phyloP scores from a whole-genome alignment of 2,113 vertebrate species.

The Nerophis lumbriciformis region DNA sequence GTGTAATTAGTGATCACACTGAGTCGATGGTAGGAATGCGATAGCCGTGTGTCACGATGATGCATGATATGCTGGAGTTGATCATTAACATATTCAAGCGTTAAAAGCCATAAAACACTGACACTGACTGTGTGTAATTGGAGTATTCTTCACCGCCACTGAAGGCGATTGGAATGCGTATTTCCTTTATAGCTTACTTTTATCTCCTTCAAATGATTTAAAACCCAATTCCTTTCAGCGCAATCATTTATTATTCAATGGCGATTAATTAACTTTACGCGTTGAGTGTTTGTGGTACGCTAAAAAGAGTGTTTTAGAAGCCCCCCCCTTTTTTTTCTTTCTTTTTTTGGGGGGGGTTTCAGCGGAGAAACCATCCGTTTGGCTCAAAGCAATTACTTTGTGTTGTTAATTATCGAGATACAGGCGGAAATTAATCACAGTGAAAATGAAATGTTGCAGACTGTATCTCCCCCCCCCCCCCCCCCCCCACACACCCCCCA shows the following conservation, averaged over 20 bases:
- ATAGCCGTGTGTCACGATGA: too few species aligned
- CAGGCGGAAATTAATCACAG: not conserved
- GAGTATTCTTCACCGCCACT: too few species aligned
- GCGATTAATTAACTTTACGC: conserved; percentile 7
- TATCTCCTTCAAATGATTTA: conserved; percentile 1
- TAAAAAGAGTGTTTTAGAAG: not conserved
- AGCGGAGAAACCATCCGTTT: not conserved
- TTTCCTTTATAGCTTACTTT: not conserved
- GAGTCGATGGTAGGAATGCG: too few species aligned
- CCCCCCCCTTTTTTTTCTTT: not conserved
- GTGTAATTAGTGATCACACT: too few species aligned
- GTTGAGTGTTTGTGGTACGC: not conserved
- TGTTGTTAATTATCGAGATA: conserved; percentile 5
- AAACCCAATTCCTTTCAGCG: not conserved
- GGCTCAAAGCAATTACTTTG: not conserved
- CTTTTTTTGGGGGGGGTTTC: too few species aligned
- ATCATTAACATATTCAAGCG: too few species aligned
- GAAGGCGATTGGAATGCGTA: too few species aligned
- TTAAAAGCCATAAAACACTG: too few species aligned
- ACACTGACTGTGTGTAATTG: too few species aligned
- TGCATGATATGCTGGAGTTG: too few species aligned
- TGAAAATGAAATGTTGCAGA: not conserved
- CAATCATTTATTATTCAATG: not conserved
- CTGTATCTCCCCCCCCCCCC: not conserved
- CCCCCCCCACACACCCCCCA: not conserved